A percentile compares a stretch with the other conserved stretches of the same genome.
Evolutionary conservation across 2,797 vertebrate genomes (phyloP).

Genomic region (Amazona finschi): DNA sequence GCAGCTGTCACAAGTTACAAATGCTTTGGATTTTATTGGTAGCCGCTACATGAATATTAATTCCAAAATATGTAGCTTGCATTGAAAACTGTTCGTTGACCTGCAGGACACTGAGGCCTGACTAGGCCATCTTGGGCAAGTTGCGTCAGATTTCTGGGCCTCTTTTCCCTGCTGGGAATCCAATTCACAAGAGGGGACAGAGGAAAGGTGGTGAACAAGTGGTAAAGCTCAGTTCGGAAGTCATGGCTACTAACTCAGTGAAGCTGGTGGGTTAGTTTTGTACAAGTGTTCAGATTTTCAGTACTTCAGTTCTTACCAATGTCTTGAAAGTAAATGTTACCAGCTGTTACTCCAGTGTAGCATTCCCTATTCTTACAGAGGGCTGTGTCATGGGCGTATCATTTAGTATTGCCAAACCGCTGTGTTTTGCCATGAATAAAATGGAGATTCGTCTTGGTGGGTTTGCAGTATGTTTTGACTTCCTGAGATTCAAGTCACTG

Average conservation of each 20-base stretch:
- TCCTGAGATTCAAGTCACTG: background rate
- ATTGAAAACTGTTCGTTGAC: background rate
- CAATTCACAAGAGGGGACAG: background rate
- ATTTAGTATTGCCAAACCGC: background rate
- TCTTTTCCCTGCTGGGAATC: background rate
- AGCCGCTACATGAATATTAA: background rate
- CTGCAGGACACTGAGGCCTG: background rate
- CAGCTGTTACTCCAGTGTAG: background rate
- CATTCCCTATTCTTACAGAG: background rate
- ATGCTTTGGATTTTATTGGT: background rate
- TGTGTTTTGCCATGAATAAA: background rate
- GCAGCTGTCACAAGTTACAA: background rate
- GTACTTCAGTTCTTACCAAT: background rate
- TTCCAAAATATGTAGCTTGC: background rate
- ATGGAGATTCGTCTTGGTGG: background rate
- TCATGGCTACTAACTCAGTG: background rate
- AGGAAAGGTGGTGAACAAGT: background rate
- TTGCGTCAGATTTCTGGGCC: background rate
- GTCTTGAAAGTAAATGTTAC: background rate
- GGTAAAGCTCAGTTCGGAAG: background rate
- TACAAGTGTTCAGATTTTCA: background rate
- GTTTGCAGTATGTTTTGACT: background rate
- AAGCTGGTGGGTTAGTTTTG: background rate
- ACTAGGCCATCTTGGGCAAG: background rate
- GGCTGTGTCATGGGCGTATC: accelerated